Evolutionary conservation across 2,113 vertebrate species (phyloP).

Genomic region (Erythrolamprus reginae): DNA sequence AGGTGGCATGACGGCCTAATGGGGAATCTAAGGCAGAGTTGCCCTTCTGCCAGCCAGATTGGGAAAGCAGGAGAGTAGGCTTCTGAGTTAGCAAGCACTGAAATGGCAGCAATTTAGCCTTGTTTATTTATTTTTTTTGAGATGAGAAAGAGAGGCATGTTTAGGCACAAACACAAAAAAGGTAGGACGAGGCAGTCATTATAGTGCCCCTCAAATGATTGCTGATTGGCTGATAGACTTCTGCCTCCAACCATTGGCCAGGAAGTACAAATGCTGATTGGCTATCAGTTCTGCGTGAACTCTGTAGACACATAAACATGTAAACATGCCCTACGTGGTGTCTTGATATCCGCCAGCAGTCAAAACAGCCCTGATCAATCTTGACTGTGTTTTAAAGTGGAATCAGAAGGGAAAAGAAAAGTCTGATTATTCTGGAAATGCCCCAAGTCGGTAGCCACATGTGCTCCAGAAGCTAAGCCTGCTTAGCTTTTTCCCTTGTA

Average conservation of each 20-base stretch:
- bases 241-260: neutral
- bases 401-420: neutral
- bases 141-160: neutral
- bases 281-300: neutral
- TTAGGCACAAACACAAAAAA: neutral
- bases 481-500: neutral
- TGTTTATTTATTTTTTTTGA: neutral
- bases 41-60: neutral
- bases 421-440: neutral
- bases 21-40: neutral
- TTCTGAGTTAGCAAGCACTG: neutral
- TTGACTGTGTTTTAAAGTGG: neutral
- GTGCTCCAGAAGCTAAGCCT: neutral
- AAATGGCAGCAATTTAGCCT: neutral
- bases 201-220: neutral
- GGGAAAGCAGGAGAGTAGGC: neutral
- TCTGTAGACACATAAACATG: neutral
- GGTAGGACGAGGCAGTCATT: neutral
- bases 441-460: neutral
- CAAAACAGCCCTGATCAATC: neutral
- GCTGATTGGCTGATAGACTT: neutral
- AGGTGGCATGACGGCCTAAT: neutral
- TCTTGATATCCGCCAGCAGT: neutral
- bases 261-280: neutral
- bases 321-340: neutral